phyloP scores from a whole-genome alignment of 2,113 vertebrate genomes.

The Hirundichthys speculiger region DNA sequence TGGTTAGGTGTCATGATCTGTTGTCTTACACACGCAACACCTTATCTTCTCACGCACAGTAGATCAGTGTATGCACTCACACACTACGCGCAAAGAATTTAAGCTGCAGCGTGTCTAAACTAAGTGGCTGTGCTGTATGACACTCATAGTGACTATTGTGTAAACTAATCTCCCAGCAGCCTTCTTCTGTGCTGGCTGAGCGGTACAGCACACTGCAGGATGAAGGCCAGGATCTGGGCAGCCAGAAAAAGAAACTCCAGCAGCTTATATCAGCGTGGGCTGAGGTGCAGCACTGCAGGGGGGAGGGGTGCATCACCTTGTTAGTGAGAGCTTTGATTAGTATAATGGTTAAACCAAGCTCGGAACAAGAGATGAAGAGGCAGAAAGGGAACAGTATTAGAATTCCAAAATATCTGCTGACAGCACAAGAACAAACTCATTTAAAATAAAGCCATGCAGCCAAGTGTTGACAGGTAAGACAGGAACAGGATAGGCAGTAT shows the following conservation, averaged over 20 bases:
- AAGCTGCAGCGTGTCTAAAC: slow-evolving; percentile 46
- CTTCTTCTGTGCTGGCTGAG: slow-evolving; percentile 30
- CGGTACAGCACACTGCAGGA: slow-evolving; percentile 35
- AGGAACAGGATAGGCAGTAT: too few species aligned
- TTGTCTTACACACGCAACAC: slow-evolving; percentile 15
- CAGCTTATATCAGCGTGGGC: slow-evolving; percentile 62
- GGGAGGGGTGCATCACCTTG: slow-evolving; percentile 60
- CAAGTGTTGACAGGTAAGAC: too few species aligned
- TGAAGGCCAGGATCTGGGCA: slow-evolving; percentile 53
- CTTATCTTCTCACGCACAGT: slow-evolving; percentile 16
- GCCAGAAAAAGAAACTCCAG: slow-evolving; percentile 77
- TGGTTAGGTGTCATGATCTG: slow-evolving; percentile 28
- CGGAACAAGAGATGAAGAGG: slow-evolving; percentile 27
- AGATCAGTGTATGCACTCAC: slow-evolving; percentile 12
- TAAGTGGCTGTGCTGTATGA: slow-evolving; percentile 51
- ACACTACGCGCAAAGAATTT: slow-evolving; percentile 43
- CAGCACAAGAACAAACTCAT: too few species aligned
- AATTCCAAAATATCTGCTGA: slow-evolving; percentile 9
- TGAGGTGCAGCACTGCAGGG: slow-evolving; percentile 8
- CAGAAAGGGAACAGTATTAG: background rate
- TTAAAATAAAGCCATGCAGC: too few species aligned
- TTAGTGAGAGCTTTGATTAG: slow-evolving; percentile 64
- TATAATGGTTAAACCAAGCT: slow-evolving; percentile 57
- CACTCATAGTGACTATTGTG: slow-evolving; percentile 44
- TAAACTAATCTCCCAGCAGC: slow-evolving; percentile 72